These are phyloP conservation scores for Dicyrtomina minuta DNA, from an alignment of 2,888 invertebrate species.

Conservation along the genomic window DNA sequence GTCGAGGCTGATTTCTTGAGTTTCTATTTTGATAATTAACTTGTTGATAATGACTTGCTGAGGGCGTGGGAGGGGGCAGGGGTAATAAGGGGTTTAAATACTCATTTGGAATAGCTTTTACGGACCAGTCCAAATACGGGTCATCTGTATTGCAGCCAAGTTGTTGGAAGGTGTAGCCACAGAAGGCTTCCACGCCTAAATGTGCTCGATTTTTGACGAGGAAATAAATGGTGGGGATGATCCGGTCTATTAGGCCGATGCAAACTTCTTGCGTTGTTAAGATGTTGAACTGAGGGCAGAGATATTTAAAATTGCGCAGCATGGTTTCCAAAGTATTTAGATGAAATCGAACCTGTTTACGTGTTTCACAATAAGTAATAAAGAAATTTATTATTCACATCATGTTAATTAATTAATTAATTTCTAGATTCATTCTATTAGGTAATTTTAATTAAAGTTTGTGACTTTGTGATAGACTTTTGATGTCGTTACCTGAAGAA, in stretches of 20 bases:
- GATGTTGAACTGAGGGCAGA: slow-evolving; percentile 10
- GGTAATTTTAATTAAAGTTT: too few species aligned
- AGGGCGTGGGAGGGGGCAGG: background rate
- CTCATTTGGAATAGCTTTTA: background rate
- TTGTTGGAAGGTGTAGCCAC: slow-evolving; percentile 59
- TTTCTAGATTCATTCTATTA: too few species aligned
- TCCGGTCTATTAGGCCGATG: slow-evolving; percentile 36
- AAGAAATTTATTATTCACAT: too few species aligned
- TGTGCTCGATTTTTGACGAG: slow-evolving; percentile 63
- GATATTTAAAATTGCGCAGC: background rate
- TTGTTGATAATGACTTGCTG: background rate
- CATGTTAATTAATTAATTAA: too few species aligned
- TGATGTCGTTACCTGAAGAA: too few species aligned
- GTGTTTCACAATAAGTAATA: too few species aligned
- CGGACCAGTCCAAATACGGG: slow-evolving; percentile 43
- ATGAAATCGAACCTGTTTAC: too few species aligned
- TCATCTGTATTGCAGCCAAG: slow-evolving; percentile 40
- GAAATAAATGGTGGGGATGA: slow-evolving; percentile 57
- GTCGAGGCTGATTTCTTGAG: slow-evolving; percentile 13
- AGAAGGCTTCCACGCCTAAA: slow-evolving; percentile 63
- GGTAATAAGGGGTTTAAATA: too few species aligned
- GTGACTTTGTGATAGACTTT: too few species aligned
- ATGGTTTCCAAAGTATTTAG: too few species aligned
- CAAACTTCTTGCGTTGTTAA: slow-evolving; percentile 42
- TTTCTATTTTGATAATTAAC: background rate